Conservation (phyloP, 2,113 vertebrate genomes). For the Nibea albiflora region DNA sequence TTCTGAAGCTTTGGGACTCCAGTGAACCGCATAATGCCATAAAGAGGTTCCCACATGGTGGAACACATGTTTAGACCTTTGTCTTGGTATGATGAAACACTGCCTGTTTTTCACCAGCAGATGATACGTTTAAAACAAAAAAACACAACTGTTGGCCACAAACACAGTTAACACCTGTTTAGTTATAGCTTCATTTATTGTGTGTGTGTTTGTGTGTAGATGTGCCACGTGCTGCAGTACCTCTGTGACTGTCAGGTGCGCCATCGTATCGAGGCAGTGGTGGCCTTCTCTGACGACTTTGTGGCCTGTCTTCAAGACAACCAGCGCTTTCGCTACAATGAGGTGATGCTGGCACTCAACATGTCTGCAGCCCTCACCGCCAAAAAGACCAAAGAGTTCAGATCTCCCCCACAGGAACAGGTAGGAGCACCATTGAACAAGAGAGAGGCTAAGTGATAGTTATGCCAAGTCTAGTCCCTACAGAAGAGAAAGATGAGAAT, state of each 20-base stretch:
- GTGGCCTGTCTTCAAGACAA: conserved; percentile 96
- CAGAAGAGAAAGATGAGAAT: too few relatives aligned
- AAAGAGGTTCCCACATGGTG: too few relatives aligned
- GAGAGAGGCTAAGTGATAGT: too few relatives aligned
- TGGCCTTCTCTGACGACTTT: conserved; percentile 96
- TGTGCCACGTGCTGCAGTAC: conserved; percentile 96
- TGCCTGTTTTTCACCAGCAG: background rate
- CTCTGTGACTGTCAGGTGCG: conserved; percentile 97
- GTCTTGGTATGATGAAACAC: background rate
- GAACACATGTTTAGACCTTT: background rate
- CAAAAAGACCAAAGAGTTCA: conserved; percentile 96
- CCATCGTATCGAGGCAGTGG: conserved; percentile 95
- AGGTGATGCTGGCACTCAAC: conserved; percentile 98
- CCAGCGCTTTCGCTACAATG: conserved; percentile 95
- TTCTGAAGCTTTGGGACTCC: too few relatives aligned
- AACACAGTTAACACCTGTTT: background rate
- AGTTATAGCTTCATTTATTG: background rate
- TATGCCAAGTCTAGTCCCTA: too few relatives aligned
- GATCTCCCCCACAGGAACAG: conserved; percentile 97
- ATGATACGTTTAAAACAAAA: background rate
- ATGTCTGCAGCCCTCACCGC: conserved; percentile 97
- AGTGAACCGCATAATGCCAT: too few relatives aligned
- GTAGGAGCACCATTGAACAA: conserved; percentile 72
- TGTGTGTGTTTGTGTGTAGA: conserved; percentile 78
- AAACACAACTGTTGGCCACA: background rate